Evolutionary conservation across 1,140 invertebrate species (phyloP).

Genomic region (Papilio polyxenes): DNA sequence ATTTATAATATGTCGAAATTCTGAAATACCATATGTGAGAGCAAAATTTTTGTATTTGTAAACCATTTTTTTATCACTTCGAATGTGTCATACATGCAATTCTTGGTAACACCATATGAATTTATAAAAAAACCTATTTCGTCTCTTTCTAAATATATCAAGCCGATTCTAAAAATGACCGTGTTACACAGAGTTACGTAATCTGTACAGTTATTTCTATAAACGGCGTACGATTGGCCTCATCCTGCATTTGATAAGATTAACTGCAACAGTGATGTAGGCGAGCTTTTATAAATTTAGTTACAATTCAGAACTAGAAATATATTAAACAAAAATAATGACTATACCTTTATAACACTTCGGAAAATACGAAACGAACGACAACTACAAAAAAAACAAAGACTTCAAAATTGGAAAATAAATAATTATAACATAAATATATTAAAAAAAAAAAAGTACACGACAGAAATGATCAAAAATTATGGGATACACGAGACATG

Average conservation of each 20-base stretch:
- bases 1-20: background rate
- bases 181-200: background rate
- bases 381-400: background rate
- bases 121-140: background rate
- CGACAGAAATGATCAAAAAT: too few species aligned
- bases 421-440: too few species aligned
- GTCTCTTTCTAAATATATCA: background rate
- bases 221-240: slow-evolving; percentile 42
- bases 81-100: background rate
- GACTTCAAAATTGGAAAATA: too few species aligned
- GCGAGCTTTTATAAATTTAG: background rate
- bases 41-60: background rate
- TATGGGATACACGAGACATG: too few species aligned
- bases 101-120: background rate
- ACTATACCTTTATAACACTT: background rate
- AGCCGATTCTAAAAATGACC: background rate
- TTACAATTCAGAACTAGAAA: background rate
- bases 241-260: slow-evolving; percentile 58
- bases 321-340: background rate
- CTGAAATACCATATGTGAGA: too few species aligned
- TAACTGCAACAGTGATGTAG: slow-evolving; percentile 42
- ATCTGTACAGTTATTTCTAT: background rate
- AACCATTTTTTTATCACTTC: background rate
- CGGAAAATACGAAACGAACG: background rate
- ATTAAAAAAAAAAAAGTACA: too few species aligned